These are phyloP conservation scores for Aphidius gifuensis DNA, from an alignment of 1,140 invertebrate genomes.

Conservation along the genomic window DNA sequence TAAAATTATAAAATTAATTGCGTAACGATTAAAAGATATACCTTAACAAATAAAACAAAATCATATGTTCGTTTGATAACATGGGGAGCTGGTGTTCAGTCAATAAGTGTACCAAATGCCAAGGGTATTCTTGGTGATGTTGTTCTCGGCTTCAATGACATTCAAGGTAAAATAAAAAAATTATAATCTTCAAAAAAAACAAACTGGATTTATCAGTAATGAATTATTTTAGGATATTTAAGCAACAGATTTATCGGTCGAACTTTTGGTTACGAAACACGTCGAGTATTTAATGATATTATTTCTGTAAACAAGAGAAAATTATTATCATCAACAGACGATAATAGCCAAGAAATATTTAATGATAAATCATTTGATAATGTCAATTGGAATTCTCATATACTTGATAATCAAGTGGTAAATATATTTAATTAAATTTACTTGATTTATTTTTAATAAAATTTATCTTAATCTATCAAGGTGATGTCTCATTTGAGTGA, in stretches of 20 bases:
- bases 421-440: constrained; percentile 13
- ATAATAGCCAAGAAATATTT: constrained; percentile 37
- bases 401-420: constrained; percentile 40
- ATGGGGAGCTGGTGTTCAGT: constrained; percentile 63
- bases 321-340: constrained; percentile 1
- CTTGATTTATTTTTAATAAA: constrained; percentile 3
- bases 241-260: constrained; percentile 64
- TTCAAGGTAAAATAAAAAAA: constrained; percentile 50
- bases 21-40: constrained; percentile 34
- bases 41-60: constrained; percentile 52
- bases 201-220: background rate
- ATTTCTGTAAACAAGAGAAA: background rate
- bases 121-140: constrained; percentile 60
- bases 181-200: background rate
- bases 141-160: constrained; percentile 62
- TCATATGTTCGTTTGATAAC: constrained; percentile 57
- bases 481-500: constrained; percentile 54
- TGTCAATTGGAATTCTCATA: constrained; percentile 53
- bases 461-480: constrained; percentile 22
- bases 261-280: constrained; percentile 63
- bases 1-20: constrained; percentile 1
- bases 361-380: constrained; percentile 70
- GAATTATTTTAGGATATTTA: constrained; percentile 46
- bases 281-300: constrained; percentile 57
- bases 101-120: constrained; percentile 60